Evolutionary conservation across 2,113 vertebrate genomes (phyloP).

Genomic region (Eubucco bourcierii): DNA sequence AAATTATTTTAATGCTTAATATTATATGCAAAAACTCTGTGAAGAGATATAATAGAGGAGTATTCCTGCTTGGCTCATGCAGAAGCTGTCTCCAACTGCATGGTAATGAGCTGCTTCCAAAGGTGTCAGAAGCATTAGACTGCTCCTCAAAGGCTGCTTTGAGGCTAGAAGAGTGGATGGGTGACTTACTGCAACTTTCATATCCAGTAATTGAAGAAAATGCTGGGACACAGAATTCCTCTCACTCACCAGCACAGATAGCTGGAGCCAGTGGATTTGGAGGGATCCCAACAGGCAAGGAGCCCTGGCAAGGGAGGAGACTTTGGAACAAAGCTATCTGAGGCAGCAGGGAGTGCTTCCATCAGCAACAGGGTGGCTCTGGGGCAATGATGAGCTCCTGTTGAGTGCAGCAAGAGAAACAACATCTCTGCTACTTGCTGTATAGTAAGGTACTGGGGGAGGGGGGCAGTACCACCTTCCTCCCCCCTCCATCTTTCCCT

Average conservation of each 20-base stretch:
- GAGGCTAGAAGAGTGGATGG: not conserved
- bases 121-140: not conserved
- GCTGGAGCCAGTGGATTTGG: not conserved
- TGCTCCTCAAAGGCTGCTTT: not conserved
- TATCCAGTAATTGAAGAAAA: not conserved
- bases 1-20: slow-evolving; percentile 49
- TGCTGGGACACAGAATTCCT: not conserved
- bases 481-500: not conserved
- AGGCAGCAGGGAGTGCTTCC: not conserved
- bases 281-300: not conserved
- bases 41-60: not conserved
- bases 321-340: not conserved
- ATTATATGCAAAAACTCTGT: slow-evolving; percentile 34
- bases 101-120: not conserved
- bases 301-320: not conserved
- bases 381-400: not conserved
- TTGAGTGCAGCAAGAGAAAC: not conserved
- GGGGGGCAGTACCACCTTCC: not conserved
- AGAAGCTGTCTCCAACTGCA: not conserved
- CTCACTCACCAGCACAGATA: not conserved
- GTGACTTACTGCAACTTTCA: not conserved
- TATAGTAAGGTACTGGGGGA: not conserved
- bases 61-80: slow-evolving; percentile 7
- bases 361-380: not conserved
- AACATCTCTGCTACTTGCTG: not conserved